Base-by-base conservation (phyloP, 1,140 invertebrate species). In the Drosophila pandora region DNA sequence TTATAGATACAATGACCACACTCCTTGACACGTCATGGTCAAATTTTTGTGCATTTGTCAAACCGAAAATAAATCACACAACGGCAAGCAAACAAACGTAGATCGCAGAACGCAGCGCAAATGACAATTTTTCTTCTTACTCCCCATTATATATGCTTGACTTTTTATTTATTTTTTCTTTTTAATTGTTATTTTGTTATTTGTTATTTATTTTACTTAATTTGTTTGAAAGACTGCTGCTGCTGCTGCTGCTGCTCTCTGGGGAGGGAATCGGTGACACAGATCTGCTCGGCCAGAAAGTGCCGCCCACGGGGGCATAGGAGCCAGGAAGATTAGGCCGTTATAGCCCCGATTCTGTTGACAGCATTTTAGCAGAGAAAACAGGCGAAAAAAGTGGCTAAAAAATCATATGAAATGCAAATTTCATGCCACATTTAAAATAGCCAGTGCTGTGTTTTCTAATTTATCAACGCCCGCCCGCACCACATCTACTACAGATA, bases 41-140 rank as follows among this genome's bases (percentile, higher is more conserved):
- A 87, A 82, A 87, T 88, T 82, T 88, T 82, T 87, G 82, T 85
- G 82, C 82, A 87, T 87, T 87, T 87, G 82, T 88, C 82, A 88
- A 88, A 87, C 65, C 59, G 75, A 76, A 85, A 88, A 88, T 87
- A 87, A 87, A 87, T 87, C 83, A 87, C 79, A 87, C 76, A 88
- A 87, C 76, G 70, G 23, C 70, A 79, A 79, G 80, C 64, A 75
- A 79, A 71, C 67, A 76, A 73, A 50, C 17, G 17, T 1, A 17
- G 17, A 17, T 17, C 17, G 17, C 17, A 17, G 17, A 17, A 17
- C 17, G 17, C 17, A 17, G 17, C 55, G 55, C 50, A 77, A 75
- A 74, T 74, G 78, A 85, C 82, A 85, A 87, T 79, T 83, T 81
- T 79, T 69, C 32, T 53, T 52, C 13, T 37, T 69, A 45, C 17